phyloP scores from a whole-genome alignment of 2,888 invertebrate genomes.

The Diogma glabrata region DNA sequence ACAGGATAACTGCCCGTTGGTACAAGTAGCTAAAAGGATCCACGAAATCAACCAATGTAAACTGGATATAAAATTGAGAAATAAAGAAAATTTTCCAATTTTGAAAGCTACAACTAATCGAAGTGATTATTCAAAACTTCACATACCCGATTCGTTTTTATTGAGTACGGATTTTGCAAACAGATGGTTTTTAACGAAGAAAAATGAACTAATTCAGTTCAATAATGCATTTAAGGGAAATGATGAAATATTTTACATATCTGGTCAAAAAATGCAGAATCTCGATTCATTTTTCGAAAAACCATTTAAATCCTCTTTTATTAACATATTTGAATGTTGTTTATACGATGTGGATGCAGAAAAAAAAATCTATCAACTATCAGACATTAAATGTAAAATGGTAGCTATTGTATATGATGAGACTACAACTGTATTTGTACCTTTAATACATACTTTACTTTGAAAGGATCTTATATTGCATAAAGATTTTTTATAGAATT shows the following conservation, averaged over 20 bases:
- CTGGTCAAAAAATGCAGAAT: background rate
- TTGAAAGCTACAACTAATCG: background rate
- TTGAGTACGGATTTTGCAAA: background rate
- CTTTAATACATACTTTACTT: background rate
- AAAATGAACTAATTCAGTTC: background rate
- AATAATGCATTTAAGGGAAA: background rate
- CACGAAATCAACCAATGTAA: background rate
- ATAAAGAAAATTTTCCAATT: background rate
- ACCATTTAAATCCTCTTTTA: background rate
- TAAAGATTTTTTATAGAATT: background rate
- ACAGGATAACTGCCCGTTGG: background rate
- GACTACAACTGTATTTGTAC: background rate
- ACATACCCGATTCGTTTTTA: background rate
- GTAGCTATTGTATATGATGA: background rate
- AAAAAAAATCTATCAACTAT: background rate
- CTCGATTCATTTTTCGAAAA: background rate
- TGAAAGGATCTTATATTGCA: background rate
- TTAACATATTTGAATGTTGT: conserved; percentile 3
- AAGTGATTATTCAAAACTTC: background rate
- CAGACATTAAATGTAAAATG: conserved; percentile 2
- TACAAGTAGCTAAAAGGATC: background rate
- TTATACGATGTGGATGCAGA: background rate
- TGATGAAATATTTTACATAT: background rate
- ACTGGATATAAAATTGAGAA: background rate
- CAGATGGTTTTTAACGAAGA: conserved; percentile 1